Evolutionary conservation across 2,113 vertebrate genomes (phyloP).

Genomic region (Tragelaphus buxtoni): DNA sequence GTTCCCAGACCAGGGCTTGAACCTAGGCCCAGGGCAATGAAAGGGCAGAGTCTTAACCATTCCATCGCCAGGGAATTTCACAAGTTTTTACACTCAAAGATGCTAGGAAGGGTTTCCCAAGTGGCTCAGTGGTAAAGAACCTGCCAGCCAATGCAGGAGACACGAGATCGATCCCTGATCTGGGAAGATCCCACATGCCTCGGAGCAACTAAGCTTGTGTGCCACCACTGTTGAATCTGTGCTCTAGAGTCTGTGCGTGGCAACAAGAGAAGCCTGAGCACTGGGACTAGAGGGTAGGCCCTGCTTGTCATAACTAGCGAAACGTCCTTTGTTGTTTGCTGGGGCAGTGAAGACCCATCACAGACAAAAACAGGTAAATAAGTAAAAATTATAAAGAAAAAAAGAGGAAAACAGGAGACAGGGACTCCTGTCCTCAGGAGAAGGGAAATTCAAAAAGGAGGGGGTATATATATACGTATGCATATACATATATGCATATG

Average conservation of each 20-base stretch:
- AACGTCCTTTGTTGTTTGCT: neutral
- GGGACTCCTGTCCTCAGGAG: too few species aligned
- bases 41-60: neutral
- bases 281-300: neutral
- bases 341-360: neutral
- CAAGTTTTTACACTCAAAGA: neutral
- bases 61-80: neutral
- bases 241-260: neutral
- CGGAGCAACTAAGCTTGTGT: neutral
- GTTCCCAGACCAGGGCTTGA: neutral
- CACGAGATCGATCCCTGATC: fast-evolving
- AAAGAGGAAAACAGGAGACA: neutral
- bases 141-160: neutral
- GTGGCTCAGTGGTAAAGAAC: neutral
- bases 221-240: neutral
- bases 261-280: neutral
- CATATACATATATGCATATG: too few species aligned
- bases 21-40: neutral
- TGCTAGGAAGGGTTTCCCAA: neutral
- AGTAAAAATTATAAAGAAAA: neutral
- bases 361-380: neutral
- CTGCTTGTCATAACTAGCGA: neutral
- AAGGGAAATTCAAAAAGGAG: neutral
- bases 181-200: neutral
- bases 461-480: neutral